Percentiles rank a stretch among this genome's conserved stretches.
These are phyloP conservation scores for Melanotaenia boesemani DNA, from an alignment of 2,797 vertebrate genomes.

Conservation along the genomic window DNA sequence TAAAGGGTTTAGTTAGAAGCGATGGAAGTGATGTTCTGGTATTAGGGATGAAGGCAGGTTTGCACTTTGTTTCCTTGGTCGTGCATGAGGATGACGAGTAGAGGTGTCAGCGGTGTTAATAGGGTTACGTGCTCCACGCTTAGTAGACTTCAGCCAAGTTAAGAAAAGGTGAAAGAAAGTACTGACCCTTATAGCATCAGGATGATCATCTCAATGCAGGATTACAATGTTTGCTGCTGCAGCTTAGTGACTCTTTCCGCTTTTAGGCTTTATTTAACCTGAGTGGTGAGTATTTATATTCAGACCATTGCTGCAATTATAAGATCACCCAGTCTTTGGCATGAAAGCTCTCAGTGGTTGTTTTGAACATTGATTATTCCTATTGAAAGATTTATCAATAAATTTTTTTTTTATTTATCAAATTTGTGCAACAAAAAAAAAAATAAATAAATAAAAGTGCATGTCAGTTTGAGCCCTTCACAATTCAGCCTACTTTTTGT, in stretches of 20 bases:
- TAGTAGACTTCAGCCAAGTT: constrained; percentile 7
- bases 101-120: constrained; percentile 24
- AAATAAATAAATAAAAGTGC: neutral
- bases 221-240: constrained; percentile 47
- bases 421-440: neutral
- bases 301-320: constrained; percentile 7
- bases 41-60: neutral
- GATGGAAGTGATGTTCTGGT: no score
- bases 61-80: neutral
- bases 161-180: constrained; percentile 25
- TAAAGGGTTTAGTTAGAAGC: no score
- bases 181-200: constrained; percentile 39
- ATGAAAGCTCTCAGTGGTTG: neutral
- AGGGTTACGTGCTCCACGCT: constrained; percentile 46
- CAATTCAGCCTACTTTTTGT: neutral
- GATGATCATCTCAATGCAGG: constrained; percentile 60
- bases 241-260: constrained; percentile 47
- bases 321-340: neutral
- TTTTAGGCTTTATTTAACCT: constrained; percentile 31
- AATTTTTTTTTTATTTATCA: neutral
- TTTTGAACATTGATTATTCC: neutral
- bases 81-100: constrained; percentile 27
- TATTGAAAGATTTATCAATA: neutral
- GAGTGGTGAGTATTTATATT: neutral
- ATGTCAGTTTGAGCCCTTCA: neutral